phyloP scores from a whole-genome alignment of 2,888 invertebrate genomes.

The Sclerodermus sp. region DNA sequence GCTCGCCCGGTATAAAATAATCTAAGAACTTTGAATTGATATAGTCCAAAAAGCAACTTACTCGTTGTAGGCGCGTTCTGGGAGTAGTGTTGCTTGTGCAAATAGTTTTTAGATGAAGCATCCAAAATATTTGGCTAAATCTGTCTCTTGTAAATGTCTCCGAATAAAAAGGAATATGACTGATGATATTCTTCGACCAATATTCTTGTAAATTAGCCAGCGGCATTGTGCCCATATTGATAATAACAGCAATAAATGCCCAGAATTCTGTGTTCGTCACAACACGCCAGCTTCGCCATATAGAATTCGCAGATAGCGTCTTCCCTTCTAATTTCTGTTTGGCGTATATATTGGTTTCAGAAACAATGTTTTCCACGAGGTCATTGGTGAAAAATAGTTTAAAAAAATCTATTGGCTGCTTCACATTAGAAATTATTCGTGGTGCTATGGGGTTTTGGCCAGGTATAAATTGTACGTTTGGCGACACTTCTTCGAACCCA shows the following conservation, averaged over 20 bases:
- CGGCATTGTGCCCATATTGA: conserved; percentile 21
- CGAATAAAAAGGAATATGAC: conserved; percentile 15
- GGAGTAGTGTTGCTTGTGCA: conserved; percentile 5
- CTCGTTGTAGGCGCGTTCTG: conserved; percentile 11
- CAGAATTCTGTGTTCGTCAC: conserved; percentile 18
- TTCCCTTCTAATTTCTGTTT: neutral
- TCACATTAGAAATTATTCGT: neutral
- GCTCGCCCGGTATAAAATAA: conserved; percentile 10
- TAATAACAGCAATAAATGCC: conserved; percentile 25
- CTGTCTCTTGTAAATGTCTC: conserved; percentile 14
- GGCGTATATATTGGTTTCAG: conserved; percentile 3
- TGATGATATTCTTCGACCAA: conserved; percentile 15
- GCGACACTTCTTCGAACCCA: conserved; percentile 16
- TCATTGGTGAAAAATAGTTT: conserved; percentile 7
- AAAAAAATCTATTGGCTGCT: conserved; percentile 11
- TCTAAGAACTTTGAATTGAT: conserved; percentile 10
- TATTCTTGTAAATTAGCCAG: conserved; percentile 20
- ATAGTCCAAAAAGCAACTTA: conserved; percentile 11
- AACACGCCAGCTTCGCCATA: neutral
- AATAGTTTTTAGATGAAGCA: conserved; percentile 18
- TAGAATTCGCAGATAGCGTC: neutral
- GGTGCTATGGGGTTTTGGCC: conserved; percentile 7
- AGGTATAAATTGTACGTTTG: conserved; percentile 8
- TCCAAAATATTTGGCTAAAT: conserved; percentile 20
- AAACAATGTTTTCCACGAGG: neutral